Evolutionary conservation across 2,797 vertebrate species (phyloP).

Genomic region (Gallinago stenura): DNA sequence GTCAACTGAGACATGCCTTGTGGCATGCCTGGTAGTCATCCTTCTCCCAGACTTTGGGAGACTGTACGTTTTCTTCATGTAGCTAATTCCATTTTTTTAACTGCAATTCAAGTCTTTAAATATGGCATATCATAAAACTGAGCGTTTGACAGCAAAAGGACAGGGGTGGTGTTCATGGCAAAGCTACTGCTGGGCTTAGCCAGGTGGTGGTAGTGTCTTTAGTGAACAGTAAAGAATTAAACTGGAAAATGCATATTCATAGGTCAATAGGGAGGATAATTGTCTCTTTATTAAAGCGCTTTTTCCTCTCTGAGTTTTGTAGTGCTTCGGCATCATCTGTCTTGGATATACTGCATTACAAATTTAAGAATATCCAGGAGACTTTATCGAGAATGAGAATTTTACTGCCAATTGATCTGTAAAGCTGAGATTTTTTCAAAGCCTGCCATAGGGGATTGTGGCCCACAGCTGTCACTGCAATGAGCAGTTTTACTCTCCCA

Average conservation of each 20-base stretch:
- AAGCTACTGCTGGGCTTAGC: background rate
- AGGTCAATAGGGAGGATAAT: background rate
- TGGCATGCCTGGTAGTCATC: background rate
- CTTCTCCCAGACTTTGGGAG: background rate
- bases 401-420: background rate
- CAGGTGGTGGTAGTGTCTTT: background rate
- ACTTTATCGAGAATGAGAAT: background rate
- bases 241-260: background rate
- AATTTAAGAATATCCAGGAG: background rate
- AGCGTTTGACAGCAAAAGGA: background rate
- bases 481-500: background rate
- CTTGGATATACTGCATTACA: background rate
- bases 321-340: background rate
- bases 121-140: background rate
- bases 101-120: background rate
- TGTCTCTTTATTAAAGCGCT: background rate
- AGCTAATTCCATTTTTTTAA: background rate
- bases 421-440: background rate
- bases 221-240: background rate
- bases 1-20: background rate
- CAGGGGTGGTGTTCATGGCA: fast-evolving
- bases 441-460: background rate
- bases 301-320: background rate
- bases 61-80: background rate
- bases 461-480: background rate